Conservation (phyloP, 1,140 invertebrate genomes). For the Leptinotarsa defecta region DNA sequence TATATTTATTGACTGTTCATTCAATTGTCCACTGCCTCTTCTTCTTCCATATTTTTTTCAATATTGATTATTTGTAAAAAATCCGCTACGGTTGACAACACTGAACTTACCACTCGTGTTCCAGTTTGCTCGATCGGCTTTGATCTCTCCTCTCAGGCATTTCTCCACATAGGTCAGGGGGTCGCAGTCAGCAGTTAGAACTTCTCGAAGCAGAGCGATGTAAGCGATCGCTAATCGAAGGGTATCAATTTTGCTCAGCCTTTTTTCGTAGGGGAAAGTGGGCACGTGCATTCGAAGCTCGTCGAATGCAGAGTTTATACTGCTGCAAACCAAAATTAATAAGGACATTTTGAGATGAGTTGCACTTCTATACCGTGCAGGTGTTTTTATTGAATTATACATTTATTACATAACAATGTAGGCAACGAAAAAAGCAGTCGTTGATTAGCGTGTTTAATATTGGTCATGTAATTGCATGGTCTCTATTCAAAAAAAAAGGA, state of each 20-base stretch:
- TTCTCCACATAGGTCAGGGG: slow-evolving; percentile 92
- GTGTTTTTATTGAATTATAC: no score
- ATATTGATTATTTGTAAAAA: neutral
- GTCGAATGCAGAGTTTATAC: slow-evolving; percentile 99
- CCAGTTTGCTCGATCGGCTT: slow-evolving; percentile 86
- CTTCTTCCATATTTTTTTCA: no score
- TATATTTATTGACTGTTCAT: no score
- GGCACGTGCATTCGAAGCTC: slow-evolving; percentile 93
- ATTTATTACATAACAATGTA: no score
- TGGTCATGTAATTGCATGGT: no score
- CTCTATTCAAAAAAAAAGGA: no score
- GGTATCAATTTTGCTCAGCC: slow-evolving; percentile 97
- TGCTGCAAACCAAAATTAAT: slow-evolving; percentile 70
- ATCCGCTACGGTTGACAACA: neutral
- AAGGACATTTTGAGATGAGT: slow-evolving; percentile 24
- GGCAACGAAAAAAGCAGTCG: no score
- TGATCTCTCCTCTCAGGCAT: slow-evolving; percentile 85
- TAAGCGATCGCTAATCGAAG: slow-evolving; percentile 94
- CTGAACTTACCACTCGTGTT: slow-evolving; percentile 87
- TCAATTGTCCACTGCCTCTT: no score
- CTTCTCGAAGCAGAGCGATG: slow-evolving; percentile 89
- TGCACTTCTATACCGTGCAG: neutral
- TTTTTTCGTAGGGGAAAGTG: slow-evolving; percentile 97
- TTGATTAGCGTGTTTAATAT: no score
- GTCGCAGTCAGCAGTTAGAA: slow-evolving; percentile 88